phyloP scores from a whole-genome alignment of 2,797 vertebrate genomes.

The Danio aesculapii region DNA sequence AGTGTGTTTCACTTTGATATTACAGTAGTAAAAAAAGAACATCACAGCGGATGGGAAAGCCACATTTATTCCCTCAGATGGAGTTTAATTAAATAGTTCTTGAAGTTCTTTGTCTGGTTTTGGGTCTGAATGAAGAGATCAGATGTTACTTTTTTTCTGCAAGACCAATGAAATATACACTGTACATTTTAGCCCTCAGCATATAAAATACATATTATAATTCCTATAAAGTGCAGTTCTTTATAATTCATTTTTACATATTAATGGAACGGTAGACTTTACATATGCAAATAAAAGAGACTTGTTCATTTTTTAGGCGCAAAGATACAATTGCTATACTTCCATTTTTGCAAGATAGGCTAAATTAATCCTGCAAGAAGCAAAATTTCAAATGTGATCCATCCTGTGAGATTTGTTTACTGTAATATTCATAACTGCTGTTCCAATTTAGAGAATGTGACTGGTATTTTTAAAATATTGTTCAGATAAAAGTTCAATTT shows the following conservation, averaged over 20 bases:
- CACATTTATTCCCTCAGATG: conserved; percentile 13
- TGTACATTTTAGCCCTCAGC: neutral
- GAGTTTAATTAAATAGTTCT: conserved; percentile 4
- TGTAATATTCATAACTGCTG: neutral
- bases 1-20: neutral
- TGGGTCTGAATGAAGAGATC: neutral
- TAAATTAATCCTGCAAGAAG: too few relatives aligned
- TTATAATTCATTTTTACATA: neutral
- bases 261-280: neutral
- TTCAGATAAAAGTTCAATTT: neutral
- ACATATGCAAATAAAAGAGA: neutral
- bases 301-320: neutral
- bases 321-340: neutral
- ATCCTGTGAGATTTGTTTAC: neutral
- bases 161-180: neutral
- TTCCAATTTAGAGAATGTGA: neutral
- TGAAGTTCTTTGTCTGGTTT: neutral
- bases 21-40: neutral
- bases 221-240: neutral
- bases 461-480: neutral
- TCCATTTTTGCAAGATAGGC: neutral
- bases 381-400: neutral
- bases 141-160: neutral
- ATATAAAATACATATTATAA: neutral
- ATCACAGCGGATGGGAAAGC: neutral